Conservation (phyloP, 2,888 invertebrate genomes). For the Priocnemis perturbator region DNA sequence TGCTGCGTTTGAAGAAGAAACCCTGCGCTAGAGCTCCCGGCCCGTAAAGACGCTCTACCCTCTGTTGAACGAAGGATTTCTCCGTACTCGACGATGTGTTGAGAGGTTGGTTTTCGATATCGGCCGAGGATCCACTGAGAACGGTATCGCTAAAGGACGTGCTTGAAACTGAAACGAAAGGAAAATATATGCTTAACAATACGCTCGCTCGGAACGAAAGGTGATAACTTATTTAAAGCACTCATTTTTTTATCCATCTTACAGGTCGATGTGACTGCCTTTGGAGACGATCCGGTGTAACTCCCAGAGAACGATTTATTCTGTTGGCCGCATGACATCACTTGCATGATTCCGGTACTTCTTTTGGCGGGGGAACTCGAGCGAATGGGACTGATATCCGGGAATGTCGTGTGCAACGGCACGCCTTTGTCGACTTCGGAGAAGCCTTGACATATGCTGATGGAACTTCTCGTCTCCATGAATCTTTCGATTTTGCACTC, state of each 20-base stretch:
- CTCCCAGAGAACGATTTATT: slow-evolving; percentile 61
- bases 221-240: too few relatives aligned
- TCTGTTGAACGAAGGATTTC: slow-evolving; percentile 88
- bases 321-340: slow-evolving; percentile 64
- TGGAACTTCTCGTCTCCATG: slow-evolving; percentile 59
- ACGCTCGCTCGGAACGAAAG: too few relatives aligned
- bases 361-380: slow-evolving; percentile 44
- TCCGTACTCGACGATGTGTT: slow-evolving; percentile 66
- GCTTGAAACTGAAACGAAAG: slow-evolving; percentile 58
- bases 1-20: slow-evolving; percentile 79
- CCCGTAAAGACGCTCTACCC: slow-evolving; percentile 92
- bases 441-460: slow-evolving; percentile 63
- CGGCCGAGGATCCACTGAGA: slow-evolving; percentile 62
- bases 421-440: slow-evolving; percentile 69
- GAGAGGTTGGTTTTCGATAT: slow-evolving; percentile 52
- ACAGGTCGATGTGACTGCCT: slow-evolving; percentile 56
- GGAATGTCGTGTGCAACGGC: slow-evolving; percentile 54
- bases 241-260: too few relatives aligned
- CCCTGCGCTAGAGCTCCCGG: slow-evolving; percentile 91
- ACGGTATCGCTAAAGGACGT: slow-evolving; percentile 63
- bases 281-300: slow-evolving; percentile 64
- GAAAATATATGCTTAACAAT: background rate
- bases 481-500: slow-evolving; percentile 66
- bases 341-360: slow-evolving; percentile 56
- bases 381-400: slow-evolving; percentile 68